These are phyloP conservation scores for Malthinus seriepunctatus DNA, from an alignment of 2,888 invertebrate species.

Conservation along the genomic window DNA sequence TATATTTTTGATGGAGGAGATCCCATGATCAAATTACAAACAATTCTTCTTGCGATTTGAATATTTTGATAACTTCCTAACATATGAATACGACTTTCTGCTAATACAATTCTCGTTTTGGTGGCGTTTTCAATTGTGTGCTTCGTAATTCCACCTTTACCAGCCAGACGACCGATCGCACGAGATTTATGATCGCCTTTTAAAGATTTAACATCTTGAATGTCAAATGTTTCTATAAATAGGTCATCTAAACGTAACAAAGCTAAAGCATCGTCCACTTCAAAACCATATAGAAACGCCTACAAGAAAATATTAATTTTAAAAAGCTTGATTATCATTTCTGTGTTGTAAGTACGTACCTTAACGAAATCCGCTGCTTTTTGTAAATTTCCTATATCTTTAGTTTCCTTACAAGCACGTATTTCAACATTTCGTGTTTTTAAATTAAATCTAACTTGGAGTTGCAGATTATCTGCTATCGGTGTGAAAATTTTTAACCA, in stretches of 20 bases:
- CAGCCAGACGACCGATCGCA: slow-evolving; percentile 96
- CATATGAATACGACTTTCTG: slow-evolving; percentile 95
- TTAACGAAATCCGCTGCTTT: slow-evolving; percentile 98
- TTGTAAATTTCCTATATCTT: slow-evolving; percentile 88
- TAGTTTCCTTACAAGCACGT: slow-evolving; percentile 68
- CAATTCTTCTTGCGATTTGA: slow-evolving; percentile 88
- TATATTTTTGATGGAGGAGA: slow-evolving; percentile 98
- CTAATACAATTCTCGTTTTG: slow-evolving; percentile 95
- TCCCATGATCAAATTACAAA: slow-evolving; percentile 96
- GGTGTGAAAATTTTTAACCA: slow-evolving; percentile 98
- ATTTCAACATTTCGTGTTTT: slow-evolving; percentile 91
- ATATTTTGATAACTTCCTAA: slow-evolving; percentile 98
- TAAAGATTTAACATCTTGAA: slow-evolving; percentile 93
- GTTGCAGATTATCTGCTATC: slow-evolving; percentile 89
- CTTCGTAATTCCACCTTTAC: slow-evolving; percentile 96
- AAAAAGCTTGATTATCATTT: background rate
- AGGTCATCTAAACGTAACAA: slow-evolving; percentile 93
- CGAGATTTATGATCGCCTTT: slow-evolving; percentile 94
- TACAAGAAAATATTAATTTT: slow-evolving; percentile 39
- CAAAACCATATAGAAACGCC: slow-evolving; percentile 95
- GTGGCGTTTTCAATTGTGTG: slow-evolving; percentile 99
- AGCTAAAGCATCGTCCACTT: slow-evolving; percentile 95
- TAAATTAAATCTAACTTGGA: slow-evolving; percentile 94
- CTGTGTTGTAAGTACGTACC: slow-evolving; percentile 34
- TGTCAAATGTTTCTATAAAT: slow-evolving; percentile 95